Evolutionary conservation across 2,888 invertebrate genomes (phyloP).

Genomic region (Oxycera nigricornis): DNA sequence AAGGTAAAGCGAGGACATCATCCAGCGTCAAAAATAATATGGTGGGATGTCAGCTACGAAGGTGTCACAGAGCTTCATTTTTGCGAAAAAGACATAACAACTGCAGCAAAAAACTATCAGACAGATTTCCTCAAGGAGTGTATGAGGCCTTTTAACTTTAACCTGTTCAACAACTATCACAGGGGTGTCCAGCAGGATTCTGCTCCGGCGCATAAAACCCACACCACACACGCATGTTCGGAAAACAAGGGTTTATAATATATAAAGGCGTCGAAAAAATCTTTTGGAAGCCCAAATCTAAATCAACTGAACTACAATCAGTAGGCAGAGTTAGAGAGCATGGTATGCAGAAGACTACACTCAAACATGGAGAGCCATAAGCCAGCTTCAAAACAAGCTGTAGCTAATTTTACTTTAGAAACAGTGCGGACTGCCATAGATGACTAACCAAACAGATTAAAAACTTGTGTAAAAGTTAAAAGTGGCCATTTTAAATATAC

Average conservation of each 20-base stretch:
- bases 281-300: neutral
- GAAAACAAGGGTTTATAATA: neutral
- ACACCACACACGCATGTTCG: neutral
- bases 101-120: neutral
- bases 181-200: neutral
- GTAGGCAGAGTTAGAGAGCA: neutral
- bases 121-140: neutral
- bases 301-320: neutral
- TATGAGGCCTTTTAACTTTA: neutral
- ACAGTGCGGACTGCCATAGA: too few species aligned
- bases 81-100: too few species aligned
- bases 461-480: neutral
- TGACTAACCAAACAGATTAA: too few species aligned
- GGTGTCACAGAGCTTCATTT: too few species aligned
- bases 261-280: neutral
- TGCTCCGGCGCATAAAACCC: too few species aligned
- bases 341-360: neutral
- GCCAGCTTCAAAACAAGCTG: neutral
- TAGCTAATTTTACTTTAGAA: neutral
- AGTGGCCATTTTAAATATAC: neutral
- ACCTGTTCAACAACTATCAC: neutral
- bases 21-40: neutral
- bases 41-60: neutral
- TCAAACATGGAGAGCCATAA: too few species aligned
- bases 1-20: neutral